These are phyloP conservation scores for Rhagologus leucostigma DNA, from an alignment of 2,113 vertebrate species.

Conservation along the genomic window DNA sequence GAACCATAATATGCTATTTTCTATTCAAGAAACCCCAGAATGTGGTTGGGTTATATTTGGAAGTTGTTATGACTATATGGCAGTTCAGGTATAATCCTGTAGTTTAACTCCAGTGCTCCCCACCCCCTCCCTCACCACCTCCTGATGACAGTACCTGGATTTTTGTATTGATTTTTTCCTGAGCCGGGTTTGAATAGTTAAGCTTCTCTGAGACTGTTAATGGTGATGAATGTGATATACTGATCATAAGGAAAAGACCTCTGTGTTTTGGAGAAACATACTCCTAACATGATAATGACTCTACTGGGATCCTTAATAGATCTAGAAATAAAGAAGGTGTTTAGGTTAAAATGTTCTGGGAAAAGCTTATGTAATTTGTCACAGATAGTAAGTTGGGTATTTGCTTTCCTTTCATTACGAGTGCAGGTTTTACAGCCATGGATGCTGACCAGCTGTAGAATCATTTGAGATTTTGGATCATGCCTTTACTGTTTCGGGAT, in stretches of 20 bases:
- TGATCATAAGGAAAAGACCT: neutral
- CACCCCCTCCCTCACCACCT: fast-evolving
- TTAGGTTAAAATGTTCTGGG: neutral
- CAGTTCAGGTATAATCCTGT: neutral
- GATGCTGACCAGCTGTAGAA: neutral
- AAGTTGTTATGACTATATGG: neutral
- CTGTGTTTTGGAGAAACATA: neutral
- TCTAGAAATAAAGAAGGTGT: neutral
- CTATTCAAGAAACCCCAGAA: neutral
- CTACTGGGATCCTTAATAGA: neutral
- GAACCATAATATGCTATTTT: neutral
- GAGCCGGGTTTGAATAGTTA: neutral
- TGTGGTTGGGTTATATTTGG: neutral
- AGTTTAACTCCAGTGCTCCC: neutral
- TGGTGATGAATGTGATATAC: neutral
- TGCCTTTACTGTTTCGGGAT: neutral
- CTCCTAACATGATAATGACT: fast-evolving
- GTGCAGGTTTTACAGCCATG: neutral
- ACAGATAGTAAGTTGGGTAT: neutral
- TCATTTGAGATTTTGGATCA: neutral
- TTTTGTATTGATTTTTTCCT: neutral
- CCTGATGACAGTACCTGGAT: neutral
- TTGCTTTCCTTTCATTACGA: neutral
- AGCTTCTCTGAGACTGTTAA: neutral
- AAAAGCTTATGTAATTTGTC: neutral